phyloP scores from a whole-genome alignment of 2,888 invertebrate species.

The Empis livida region DNA sequence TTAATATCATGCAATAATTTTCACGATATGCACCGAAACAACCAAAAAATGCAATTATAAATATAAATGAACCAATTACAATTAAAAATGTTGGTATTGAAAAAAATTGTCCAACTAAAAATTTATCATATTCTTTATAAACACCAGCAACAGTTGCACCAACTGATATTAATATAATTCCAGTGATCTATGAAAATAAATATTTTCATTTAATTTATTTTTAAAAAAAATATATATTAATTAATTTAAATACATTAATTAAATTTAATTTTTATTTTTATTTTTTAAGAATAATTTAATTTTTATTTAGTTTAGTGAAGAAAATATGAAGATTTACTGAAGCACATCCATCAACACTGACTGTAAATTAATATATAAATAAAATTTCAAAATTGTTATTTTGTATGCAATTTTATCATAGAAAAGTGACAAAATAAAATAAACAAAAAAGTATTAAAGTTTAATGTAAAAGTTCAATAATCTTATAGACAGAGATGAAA shows the following conservation, averaged over 20 bases:
- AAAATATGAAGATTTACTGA: too few relatives aligned
- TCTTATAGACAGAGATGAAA: too few relatives aligned
- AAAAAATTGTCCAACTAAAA: constrained; percentile 54
- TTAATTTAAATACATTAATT: background rate
- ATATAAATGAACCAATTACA: constrained; percentile 50
- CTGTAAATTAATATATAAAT: too few relatives aligned
- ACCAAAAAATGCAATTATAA: constrained; percentile 71
- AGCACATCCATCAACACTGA: too few relatives aligned
- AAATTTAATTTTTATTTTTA: background rate
- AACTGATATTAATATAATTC: constrained; percentile 60
- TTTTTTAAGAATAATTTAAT: too few relatives aligned
- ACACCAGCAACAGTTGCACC: constrained; percentile 56
- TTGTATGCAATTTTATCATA: too few relatives aligned
- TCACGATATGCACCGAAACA: constrained; percentile 81
- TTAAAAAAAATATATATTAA: background rate
- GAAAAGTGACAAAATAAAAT: too few relatives aligned
- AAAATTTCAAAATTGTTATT: too few relatives aligned
- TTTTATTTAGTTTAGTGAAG: too few relatives aligned
- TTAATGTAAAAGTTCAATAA: too few relatives aligned
- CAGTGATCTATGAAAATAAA: constrained; percentile 52
- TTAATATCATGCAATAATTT: constrained; percentile 67
- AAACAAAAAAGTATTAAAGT: too few relatives aligned
- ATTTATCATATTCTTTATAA: constrained; percentile 51
- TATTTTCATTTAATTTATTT: background rate
- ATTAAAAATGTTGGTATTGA: constrained; percentile 61